phyloP scores from a whole-genome alignment of 2,113 vertebrate species.

The Salvelinus alpinus region DNA sequence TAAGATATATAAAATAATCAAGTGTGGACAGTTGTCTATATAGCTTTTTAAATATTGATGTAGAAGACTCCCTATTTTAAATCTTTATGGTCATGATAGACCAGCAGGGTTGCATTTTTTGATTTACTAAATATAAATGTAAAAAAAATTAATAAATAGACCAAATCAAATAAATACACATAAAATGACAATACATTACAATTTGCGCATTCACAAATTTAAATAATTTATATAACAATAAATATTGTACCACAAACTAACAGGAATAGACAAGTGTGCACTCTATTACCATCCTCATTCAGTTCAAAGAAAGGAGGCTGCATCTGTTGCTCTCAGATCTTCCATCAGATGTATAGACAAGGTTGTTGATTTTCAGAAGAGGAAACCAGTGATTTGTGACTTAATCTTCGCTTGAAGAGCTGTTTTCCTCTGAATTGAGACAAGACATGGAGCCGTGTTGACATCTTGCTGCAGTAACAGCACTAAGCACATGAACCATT shows the following conservation, averaged over 20 bases:
- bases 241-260: conserved; percentile 84
- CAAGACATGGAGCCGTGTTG: conserved; percentile 18
- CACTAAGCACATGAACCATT: conserved; percentile 36
- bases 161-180: conserved; percentile 80
- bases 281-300: conserved; percentile 44
- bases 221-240: conserved; percentile 86
- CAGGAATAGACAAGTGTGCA: conserved; percentile 33
- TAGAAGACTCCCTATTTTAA: conserved; percentile 44
- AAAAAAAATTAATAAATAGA: conserved; percentile 82
- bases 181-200: conserved; percentile 89
- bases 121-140: conserved; percentile 69
- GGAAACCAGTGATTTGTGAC: not conserved
- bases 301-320: conserved; percentile 31
- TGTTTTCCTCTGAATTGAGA: conserved; percentile 6
- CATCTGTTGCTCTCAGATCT: conserved; percentile 30
- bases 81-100: conserved; percentile 53
- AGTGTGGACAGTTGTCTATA: conserved; percentile 62
- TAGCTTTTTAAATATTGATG: conserved; percentile 66
- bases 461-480: conserved; percentile 22
- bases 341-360: not conserved
- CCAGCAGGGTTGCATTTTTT: conserved; percentile 53
- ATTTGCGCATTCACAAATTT: conserved; percentile 78
- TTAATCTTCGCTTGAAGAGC: conserved; percentile 13
- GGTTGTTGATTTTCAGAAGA: conserved; percentile 1
- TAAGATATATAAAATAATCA: conserved; percentile 86